A percentile compares a stretch with the other conserved stretches of the same genome.
Evolutionary conservation across 2,113 vertebrate genomes (phyloP).

Genomic region (Melospiza melodia): DNA sequence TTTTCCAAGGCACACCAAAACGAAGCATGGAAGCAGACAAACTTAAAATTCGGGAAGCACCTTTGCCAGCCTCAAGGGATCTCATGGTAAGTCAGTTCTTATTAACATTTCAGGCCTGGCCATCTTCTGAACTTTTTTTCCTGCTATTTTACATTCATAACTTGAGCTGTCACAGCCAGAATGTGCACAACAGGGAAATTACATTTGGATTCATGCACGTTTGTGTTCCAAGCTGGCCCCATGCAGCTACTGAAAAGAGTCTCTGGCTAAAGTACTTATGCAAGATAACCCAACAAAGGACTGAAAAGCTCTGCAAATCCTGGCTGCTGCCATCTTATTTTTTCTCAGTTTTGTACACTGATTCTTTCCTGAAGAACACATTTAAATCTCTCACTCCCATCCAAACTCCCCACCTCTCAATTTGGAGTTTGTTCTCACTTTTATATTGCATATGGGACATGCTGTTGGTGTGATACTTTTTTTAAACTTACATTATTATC

Average conservation of each 20-base stretch:
- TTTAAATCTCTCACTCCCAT: background rate
- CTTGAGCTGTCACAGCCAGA: constrained; percentile 47
- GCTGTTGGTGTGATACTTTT: background rate
- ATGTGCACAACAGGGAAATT: constrained; percentile 57
- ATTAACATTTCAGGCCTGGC: constrained; percentile 28
- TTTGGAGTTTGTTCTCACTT: background rate
- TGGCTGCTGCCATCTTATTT: constrained; percentile 26
- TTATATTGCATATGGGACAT: background rate
- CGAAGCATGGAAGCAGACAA: background rate
- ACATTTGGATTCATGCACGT: constrained; percentile 56
- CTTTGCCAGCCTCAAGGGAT: background rate
- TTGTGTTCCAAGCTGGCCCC: constrained; percentile 56
- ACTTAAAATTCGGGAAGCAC: constrained; percentile 33
- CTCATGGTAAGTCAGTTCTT: constrained; percentile 30
- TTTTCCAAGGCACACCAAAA: background rate
- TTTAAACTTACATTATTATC: background rate
- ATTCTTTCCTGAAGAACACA: constrained; percentile 13
- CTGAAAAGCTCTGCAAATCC: constrained; percentile 55
- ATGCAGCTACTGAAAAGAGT: constrained; percentile 58
- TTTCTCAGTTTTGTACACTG: constrained; percentile 29
- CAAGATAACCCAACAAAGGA: constrained; percentile 60
- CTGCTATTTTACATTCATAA: constrained; percentile 60
- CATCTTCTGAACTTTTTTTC: constrained; percentile 25
- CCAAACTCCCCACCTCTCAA: background rate
- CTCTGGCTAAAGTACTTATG: constrained; percentile 55